Percentiles rank a stretch among this genome's conserved stretches.
These are phyloP conservation scores for Saturnia pavonia DNA, from an alignment of 2,888 invertebrate species.

Conservation along the genomic window DNA sequence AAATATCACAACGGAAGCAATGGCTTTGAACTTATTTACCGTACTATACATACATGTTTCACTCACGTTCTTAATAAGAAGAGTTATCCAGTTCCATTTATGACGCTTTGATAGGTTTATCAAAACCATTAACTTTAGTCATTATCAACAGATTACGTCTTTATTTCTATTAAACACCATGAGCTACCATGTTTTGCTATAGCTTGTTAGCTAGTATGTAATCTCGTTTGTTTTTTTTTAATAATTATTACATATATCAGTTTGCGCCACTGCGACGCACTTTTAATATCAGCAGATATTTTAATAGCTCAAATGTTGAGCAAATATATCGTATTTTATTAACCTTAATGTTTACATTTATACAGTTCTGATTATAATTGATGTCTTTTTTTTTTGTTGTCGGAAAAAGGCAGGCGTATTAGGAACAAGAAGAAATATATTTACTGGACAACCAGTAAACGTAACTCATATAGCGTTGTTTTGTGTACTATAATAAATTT, in stretches of 20 bases:
- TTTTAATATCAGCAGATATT: neutral
- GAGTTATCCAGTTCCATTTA: neutral
- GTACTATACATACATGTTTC: neutral
- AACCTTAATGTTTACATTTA: neutral
- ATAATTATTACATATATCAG: neutral
- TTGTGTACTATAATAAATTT: too few species aligned
- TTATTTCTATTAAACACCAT: neutral
- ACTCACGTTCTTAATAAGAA: neutral
- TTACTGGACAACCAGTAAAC: neutral
- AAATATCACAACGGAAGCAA: neutral
- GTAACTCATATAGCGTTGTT: neutral
- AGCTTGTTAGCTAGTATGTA: neutral
- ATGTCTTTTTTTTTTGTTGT: neutral
- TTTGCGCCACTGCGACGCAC: neutral
- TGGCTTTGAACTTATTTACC: neutral
- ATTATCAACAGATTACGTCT: neutral
- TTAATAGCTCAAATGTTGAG: neutral
- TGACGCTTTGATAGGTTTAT: neutral
- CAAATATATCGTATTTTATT: neutral
- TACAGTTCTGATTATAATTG: neutral
- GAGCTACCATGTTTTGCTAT: neutral
- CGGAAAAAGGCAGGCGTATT: neutral
- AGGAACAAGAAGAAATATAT: neutral
- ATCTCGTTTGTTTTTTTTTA: neutral
- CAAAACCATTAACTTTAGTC: slow-evolving; percentile 1